Evolutionary conservation across 2,113 vertebrate genomes (phyloP), one percentile per base, ranked within the genome.

Genomic region (Rhineura floridana): DNA sequence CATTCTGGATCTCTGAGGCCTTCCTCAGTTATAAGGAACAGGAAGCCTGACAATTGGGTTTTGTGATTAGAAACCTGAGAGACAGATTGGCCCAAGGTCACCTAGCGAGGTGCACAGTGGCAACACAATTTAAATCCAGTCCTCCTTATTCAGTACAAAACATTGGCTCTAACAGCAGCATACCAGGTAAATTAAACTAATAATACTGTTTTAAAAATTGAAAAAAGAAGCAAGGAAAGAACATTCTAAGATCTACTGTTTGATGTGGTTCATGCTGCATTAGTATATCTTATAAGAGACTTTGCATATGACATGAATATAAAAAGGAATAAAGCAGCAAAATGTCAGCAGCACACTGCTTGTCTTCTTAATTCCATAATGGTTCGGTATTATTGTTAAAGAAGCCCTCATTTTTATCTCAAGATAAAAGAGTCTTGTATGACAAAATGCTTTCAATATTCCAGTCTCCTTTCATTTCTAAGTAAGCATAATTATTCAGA

Each of bases 401-500:
- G 42, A 89, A 90, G 4, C 44, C 46, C 85, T 3, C 15, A 67
- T 44, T 75, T 91, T 87, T 81, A 85, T 72, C 72, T 19, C 7
- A 87, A 36, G 7, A 90, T 7, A 90, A 90, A n/a, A 90, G 82
- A 5, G 15, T n/a, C 70, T 84, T 81, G 17, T 1, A 81, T 90
- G 42, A 52, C 2, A 89, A 94, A 85, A 91, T 69, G 0, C 72
- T 93, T 92, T 39, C 75, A 88, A 44, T n/a, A 88, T 69, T 84
- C 89, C 50, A 72, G 65, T 83, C 48, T 86, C 81, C 86, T 86
- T 90, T 17, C 42, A 62, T 89, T 91, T 90, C 21, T 81, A 6
- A 67, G 84, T 13, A 62, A 90, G 50, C 8, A 79, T 91, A 93
- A 83, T 91, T 93, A 93, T 85, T 36, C 55, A 89, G n/a, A 83